A percentile compares a stretch with the other conserved stretches of the same genome.
Evolutionary conservation across 2,797 vertebrate genomes (phyloP).

Genomic region (Propithecus perrieri): DNA sequence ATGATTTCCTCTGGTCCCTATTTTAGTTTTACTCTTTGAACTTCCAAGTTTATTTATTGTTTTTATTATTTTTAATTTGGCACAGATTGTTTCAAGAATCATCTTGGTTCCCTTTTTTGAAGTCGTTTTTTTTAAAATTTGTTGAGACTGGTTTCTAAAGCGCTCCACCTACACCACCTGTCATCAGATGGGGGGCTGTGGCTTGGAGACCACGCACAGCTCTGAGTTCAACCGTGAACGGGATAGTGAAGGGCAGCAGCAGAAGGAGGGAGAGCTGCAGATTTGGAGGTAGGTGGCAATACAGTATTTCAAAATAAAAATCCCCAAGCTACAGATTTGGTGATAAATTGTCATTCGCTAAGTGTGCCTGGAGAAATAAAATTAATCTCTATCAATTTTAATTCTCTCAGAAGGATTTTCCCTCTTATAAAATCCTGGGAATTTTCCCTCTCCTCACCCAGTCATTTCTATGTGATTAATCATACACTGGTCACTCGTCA

Average conservation of each 20-base stretch:
- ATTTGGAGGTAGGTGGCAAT: constrained; percentile 70
- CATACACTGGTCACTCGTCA: constrained; percentile 2
- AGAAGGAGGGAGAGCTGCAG: neutral
- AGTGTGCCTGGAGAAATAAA: neutral
- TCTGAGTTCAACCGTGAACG: constrained; percentile 20
- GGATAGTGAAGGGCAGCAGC: neutral
- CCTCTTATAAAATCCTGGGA: neutral
- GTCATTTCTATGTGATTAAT: neutral
- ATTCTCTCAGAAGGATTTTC: neutral
- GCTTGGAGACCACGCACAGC: neutral
- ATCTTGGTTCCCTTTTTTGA: constrained; percentile 63
- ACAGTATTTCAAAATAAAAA: neutral
- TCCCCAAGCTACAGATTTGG: neutral
- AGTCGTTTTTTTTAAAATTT: neutral
- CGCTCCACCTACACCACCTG: constrained; percentile 48
- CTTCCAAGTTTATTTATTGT: constrained; percentile 69
- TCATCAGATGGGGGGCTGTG: neutral
- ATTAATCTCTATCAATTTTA: neutral
- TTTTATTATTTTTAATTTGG: constrained; percentile 50
- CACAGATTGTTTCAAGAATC: constrained; percentile 63
- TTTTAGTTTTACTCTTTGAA: constrained; percentile 76
- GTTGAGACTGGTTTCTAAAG: constrained; percentile 45
- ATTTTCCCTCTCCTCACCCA: neutral
- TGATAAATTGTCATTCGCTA: neutral
- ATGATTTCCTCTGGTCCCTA: constrained; percentile 59